phyloP scores from a whole-genome alignment of 2,113 vertebrate genomes.

The Diphyllodes magnificus region DNA sequence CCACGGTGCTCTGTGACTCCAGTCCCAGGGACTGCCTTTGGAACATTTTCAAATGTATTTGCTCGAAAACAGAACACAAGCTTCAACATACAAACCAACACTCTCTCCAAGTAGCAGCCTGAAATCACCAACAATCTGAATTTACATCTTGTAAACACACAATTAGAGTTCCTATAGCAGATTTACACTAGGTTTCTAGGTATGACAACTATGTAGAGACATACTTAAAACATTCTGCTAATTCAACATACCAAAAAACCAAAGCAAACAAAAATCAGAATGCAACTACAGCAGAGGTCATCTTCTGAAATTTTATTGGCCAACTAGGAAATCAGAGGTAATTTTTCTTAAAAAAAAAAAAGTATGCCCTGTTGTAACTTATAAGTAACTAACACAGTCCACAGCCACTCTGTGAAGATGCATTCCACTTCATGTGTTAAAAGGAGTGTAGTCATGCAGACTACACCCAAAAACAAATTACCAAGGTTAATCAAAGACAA shows the following conservation, averaged over 20 bases:
- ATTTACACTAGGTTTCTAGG: neutral
- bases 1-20: fast-evolving
- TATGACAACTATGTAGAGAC: neutral
- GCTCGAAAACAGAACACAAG: neutral
- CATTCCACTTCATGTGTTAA: neutral
- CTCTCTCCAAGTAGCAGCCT: neutral
- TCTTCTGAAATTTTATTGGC: neutral
- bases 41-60: neutral
- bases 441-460: neutral
- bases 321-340: neutral
- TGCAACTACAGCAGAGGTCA: neutral
- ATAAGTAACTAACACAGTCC: neutral
- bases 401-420: neutral
- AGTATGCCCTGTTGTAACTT: neutral
- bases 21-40: neutral
- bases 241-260: neutral
- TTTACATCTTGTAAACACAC: neutral
- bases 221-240: neutral
- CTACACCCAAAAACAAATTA: neutral
- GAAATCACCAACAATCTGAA: neutral
- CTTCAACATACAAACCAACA: neutral
- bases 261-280: neutral
- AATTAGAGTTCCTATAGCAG: neutral
- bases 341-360: neutral
- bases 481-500: neutral